A percentile compares a stretch with the other conserved stretches of the same genome.
Evolutionary conservation across 1,140 invertebrate genomes (phyloP).

Genomic region (Asbolus verrucosus): DNA sequence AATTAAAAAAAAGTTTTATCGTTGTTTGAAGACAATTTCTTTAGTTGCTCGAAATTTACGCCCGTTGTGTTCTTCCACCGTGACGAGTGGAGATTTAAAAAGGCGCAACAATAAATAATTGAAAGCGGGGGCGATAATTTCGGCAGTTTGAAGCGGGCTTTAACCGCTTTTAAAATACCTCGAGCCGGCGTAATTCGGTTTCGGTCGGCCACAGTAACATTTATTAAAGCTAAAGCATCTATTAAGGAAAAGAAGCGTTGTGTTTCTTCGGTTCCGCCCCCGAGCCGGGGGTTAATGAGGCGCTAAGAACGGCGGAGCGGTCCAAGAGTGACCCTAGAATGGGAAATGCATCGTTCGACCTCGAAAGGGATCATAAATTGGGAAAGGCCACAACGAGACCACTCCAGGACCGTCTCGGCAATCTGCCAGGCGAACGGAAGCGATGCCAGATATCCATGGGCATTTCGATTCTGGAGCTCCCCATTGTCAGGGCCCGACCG

Average conservation of each 20-base stretch:
- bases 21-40: constrained; percentile 33
- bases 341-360: constrained; percentile 56
- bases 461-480: constrained; percentile 50
- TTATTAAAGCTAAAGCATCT: constrained; percentile 55
- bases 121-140: constrained; percentile 17
- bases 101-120: constrained; percentile 31
- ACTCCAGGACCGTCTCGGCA: constrained; percentile 55
- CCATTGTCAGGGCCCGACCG: constrained; percentile 26
- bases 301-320: constrained; percentile 53
- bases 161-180: constrained; percentile 50
- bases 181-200: constrained; percentile 48
- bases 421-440: constrained; percentile 50
- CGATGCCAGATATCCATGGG: constrained; percentile 48
- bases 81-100: constrained; percentile 15
- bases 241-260: constrained; percentile 45
- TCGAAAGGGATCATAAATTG: constrained; percentile 52
- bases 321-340: constrained; percentile 54
- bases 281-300: constrained; percentile 56
- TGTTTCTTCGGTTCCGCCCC: constrained; percentile 50
- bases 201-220: constrained; percentile 48
- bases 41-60: constrained; percentile 13
- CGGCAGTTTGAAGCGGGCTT: constrained; percentile 25
- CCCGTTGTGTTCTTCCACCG: constrained; percentile 14
- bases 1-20: constrained; percentile 37
- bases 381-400: constrained; percentile 52